Evolutionary conservation across 2,888 invertebrate genomes (phyloP), one percentile per base, ranked within the genome.

Genomic region (Cryptosula pallasiana): DNA sequence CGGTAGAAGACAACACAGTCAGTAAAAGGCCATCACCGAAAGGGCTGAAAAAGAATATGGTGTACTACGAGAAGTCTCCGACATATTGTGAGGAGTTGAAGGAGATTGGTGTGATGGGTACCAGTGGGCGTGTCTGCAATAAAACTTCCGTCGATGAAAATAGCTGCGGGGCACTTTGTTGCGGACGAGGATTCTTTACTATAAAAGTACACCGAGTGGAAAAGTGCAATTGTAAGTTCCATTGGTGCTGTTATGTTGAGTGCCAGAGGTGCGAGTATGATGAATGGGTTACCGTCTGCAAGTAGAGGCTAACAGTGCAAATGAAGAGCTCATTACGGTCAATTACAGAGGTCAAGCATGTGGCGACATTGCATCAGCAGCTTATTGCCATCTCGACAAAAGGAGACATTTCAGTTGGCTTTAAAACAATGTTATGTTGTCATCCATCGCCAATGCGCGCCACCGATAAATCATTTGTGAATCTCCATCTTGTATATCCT

Each of bases 21-120:
- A 63, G 63, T 27, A 63, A 63, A 32, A 27, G 63, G 9, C 63
- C 63, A 32, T 25, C 63, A 29, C 63, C 25, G n/a, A 63, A 63
- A n/a, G 32, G 63, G 36, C 93, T 93, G 0, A 91, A 92, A 1
- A 91, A 91, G 78, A 95, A 95, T 85, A 87, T 98, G 76, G 93
- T 98, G 54, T 98, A 92, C 86, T 88, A 96, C 78, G 94, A 96
- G 80, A 92, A 92, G 77, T 95, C 95, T 16, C 97, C 98, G 0
- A 95, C 95, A 85, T 98, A 95, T 87, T 98, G 98, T 86, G 89
- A 83, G 35, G 76, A 79, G 20, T 83, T 86, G 75, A 78, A 82
- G 0, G 71, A 75, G n/a, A 76, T 81, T 1, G 81, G 81, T 69
- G 78, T 79, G 0, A 78, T 79, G 0, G 84, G 84, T 0, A 83